phyloP scores from a whole-genome alignment of 2,113 vertebrate species.

The Calidris pugnax region DNA sequence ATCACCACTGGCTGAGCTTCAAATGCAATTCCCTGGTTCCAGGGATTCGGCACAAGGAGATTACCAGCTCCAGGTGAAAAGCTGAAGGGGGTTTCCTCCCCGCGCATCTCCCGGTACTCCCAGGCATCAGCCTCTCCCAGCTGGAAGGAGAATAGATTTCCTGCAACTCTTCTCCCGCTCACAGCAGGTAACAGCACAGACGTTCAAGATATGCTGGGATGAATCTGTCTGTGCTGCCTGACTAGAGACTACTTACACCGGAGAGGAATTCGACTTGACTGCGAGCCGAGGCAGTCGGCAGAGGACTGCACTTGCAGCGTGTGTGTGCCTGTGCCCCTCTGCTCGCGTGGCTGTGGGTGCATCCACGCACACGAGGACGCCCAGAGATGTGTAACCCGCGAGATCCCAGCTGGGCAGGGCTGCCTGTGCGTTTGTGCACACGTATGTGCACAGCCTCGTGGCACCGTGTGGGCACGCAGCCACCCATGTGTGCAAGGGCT shows the following conservation, averaged over 20 bases:
- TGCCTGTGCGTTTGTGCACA: neutral
- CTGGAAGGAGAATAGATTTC: slow-evolving; percentile 26
- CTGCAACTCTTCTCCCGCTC: slow-evolving; percentile 12
- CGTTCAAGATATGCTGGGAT: neutral
- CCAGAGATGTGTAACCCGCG: neutral
- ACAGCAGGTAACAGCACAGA: slow-evolving; percentile 7
- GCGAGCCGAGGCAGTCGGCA: neutral
- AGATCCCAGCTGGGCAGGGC: accelerated
- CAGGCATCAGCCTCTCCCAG: slow-evolving; percentile 22
- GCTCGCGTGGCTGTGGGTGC: neutral
- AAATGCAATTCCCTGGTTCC: neutral
- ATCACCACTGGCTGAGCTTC: slow-evolving; percentile 23
- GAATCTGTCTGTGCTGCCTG: neutral
- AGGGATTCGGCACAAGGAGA: neutral
- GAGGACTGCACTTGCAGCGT: neutral
- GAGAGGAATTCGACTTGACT: neutral
- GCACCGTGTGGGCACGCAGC: neutral
- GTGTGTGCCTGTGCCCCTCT: neutral
- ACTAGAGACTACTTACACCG: neutral
- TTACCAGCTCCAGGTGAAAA: slow-evolving; percentile 33
- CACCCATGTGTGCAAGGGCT: neutral
- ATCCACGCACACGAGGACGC: accelerated
- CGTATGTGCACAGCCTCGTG: neutral
- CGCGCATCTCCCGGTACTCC: neutral
- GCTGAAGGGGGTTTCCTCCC: slow-evolving; percentile 46